Evolutionary conservation across 2,888 invertebrate species (phyloP).

Genomic region (Dasypolia templi): DNA sequence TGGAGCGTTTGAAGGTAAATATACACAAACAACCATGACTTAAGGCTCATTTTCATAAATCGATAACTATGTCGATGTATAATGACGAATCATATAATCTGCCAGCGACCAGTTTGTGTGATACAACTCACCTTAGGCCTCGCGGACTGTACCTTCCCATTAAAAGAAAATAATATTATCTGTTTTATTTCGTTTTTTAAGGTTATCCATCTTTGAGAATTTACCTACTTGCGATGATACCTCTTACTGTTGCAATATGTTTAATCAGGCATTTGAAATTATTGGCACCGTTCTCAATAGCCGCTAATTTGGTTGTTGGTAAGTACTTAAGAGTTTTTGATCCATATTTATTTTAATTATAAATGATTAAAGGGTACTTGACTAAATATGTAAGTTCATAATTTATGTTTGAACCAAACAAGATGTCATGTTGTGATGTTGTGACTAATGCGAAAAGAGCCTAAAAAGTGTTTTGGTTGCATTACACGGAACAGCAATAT

Average conservation of each 20-base stretch:
- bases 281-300: conserved; percentile 81
- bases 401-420: background rate
- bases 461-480: background rate
- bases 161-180: background rate
- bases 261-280: conserved; percentile 79
- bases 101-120: no score
- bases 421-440: background rate
- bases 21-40: background rate
- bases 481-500: background rate
- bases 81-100: no score
- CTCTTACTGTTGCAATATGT: conserved; percentile 77
- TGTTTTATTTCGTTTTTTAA: conserved; percentile 58
- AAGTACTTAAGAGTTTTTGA: conserved; percentile 4
- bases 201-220: conserved; percentile 75
- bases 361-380: background rate
- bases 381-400: background rate
- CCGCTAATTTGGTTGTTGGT: conserved; percentile 77
- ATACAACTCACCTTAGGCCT: no score
- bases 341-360: background rate
- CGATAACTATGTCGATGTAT: background rate
- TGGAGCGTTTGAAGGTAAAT: conserved; percentile 66
- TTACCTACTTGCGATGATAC: conserved; percentile 74
- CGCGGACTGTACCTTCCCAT: background rate
- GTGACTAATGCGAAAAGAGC: background rate
- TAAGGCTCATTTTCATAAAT: background rate